A percentile compares a stretch with the other conserved stretches of the same genome.
Conservation (phyloP, 2,888 invertebrate genomes). For the Dryobota labecula region DNA sequence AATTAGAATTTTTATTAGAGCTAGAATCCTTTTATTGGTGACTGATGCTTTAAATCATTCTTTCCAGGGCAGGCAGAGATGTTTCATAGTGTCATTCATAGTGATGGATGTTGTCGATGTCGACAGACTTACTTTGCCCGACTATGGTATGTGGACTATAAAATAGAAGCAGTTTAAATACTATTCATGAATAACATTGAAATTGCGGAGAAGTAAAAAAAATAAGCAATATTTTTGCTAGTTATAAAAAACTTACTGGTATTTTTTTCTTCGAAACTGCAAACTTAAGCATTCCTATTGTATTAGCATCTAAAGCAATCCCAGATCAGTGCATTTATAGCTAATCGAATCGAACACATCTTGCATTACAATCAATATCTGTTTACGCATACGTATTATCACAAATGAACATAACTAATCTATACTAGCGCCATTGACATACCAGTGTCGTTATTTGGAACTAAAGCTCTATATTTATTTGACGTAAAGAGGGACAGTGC, state of each 20-base stretch:
- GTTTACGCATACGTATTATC: conserved; percentile 54
- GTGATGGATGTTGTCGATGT: conserved; percentile 41
- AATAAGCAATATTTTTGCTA: not conserved
- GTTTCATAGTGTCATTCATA: conserved; percentile 37
- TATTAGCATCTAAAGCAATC: too few species aligned
- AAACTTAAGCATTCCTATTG: not conserved
- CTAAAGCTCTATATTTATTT: conserved; percentile 67
- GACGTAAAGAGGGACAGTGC: conserved; percentile 59
- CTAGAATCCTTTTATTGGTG: conserved; percentile 46
- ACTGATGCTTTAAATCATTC: conserved; percentile 44
- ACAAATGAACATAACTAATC: conserved; percentile 45
- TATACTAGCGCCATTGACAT: conserved; percentile 61
- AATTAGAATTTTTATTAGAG: conserved; percentile 25
- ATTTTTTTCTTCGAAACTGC: not conserved
- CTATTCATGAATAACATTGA: not conserved
- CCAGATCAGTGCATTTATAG: conserved; percentile 6
- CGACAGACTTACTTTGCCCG: not conserved
- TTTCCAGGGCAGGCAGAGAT: conserved; percentile 14
- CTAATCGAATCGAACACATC: conserved; percentile 19
- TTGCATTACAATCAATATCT: conserved; percentile 40
- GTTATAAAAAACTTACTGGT: not conserved
- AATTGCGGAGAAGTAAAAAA: not conserved
- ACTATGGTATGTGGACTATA: conserved; percentile 37
- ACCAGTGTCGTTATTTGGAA: conserved; percentile 63
- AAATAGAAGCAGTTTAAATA: conserved; percentile 14